Percentiles rank a stretch among this genome's conserved stretches.
Evolutionary conservation across 30 jellyfish, hydroid and myxozoan genomes (phyloP).

Genomic region (Cassiopea andromeda): DNA sequence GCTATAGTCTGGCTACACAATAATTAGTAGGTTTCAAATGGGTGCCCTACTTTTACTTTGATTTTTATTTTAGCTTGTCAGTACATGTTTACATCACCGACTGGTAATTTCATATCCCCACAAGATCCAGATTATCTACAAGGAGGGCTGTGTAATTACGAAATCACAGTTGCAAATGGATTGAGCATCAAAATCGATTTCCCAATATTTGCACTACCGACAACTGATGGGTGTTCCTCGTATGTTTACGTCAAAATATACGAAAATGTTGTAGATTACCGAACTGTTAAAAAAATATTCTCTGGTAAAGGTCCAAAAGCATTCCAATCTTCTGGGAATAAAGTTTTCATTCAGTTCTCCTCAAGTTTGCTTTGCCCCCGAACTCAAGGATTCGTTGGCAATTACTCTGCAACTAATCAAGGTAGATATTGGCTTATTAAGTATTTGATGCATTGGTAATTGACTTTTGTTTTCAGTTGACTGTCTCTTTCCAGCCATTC

Average conservation of each 20-base stretch:
- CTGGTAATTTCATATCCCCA: slow-evolving; percentile 10
- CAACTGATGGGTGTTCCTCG: not conserved
- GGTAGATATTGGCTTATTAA: not conserved
- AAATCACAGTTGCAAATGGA: slow-evolving; percentile 4
- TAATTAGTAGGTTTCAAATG: too few species aligned
- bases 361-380: not conserved
- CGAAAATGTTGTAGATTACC: not conserved
- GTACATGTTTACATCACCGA: not conserved
- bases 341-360: not conserved
- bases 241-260: not conserved
- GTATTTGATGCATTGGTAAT: not conserved
- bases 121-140: not conserved
- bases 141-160: not conserved
- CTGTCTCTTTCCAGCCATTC: not conserved
- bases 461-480: not conserved
- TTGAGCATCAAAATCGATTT: not conserved
- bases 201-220: not conserved
- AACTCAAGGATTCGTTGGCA: not conserved
- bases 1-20: not conserved
- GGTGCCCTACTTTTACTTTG: not conserved
- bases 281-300: not conserved
- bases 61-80: not conserved
- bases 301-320: not conserved
- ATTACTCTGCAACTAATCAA: not conserved
- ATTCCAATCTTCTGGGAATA: not conserved